A percentile compares a stretch with the other conserved stretches of the same genome.
These are phyloP conservation scores for Gryllus longicercus DNA, from an alignment of 2,888 invertebrate species.

Conservation along the genomic window DNA sequence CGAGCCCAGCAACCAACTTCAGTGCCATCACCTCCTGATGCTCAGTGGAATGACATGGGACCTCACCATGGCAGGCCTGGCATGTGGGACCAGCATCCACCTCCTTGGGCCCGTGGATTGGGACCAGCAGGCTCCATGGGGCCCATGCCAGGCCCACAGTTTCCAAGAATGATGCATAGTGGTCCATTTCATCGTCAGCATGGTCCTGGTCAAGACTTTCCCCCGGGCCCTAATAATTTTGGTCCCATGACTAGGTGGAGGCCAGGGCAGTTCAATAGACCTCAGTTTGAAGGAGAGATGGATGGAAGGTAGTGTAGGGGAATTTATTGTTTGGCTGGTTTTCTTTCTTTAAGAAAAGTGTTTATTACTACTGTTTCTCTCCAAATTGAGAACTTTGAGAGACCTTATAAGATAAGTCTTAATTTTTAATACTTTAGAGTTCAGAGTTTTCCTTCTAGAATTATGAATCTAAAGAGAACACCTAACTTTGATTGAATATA, in stretches of 20 bases:
- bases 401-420: too few relatives aligned
- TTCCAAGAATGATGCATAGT: conserved; percentile 18
- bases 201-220: conserved; percentile 24
- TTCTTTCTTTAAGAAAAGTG: too few relatives aligned
- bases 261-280: conserved; percentile 24
- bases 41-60: conserved; percentile 28
- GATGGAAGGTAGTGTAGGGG: conserved; percentile 26
- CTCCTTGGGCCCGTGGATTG: background rate
- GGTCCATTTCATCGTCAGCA: background rate
- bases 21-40: conserved; percentile 23
- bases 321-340: too few relatives aligned
- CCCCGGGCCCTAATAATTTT: conserved; percentile 25
- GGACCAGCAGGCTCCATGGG: conserved; percentile 18
- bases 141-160: conserved; percentile 23
- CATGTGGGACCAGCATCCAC: conserved; percentile 22
- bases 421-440: too few relatives aligned
- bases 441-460: background rate
- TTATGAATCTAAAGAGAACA: background rate
- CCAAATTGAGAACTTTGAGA: too few relatives aligned
- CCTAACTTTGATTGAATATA: background rate
- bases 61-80: conserved; percentile 4
- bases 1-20: conserved; percentile 18
- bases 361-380: too few relatives aligned
- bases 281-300: conserved; percentile 30
- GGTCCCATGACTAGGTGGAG: conserved; percentile 27